Conservation (phyloP, 2,888 invertebrate species). For the Zaprionus lineosus region DNA sequence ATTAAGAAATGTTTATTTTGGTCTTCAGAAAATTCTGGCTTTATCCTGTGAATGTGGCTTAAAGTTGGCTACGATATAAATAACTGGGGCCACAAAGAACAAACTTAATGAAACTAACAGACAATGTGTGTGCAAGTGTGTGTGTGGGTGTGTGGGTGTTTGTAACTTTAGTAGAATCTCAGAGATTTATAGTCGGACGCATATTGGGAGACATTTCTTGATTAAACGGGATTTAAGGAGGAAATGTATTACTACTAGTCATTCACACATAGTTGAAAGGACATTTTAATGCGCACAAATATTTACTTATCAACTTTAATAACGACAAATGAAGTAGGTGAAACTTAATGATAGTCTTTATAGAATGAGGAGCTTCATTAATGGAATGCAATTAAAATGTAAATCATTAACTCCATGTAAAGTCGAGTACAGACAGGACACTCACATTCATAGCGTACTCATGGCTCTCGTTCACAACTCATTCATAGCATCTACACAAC, state of each 20-base stretch:
- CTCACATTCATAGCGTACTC: not conserved
- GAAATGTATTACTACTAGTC: not conserved
- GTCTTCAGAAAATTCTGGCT: slow-evolving; percentile 1
- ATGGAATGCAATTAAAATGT: not conserved
- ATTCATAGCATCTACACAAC: not conserved
- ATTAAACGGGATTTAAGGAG: not conserved
- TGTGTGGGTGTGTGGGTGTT: too few species aligned
- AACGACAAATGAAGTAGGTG: too few species aligned
- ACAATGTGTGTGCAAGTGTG: too few species aligned
- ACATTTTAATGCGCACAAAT: too few species aligned
- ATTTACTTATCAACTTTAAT: too few species aligned
- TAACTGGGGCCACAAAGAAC: not conserved
- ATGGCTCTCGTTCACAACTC: not conserved
- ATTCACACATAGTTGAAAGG: not conserved
- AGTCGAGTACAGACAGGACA: not conserved
- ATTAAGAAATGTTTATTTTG: slow-evolving; percentile 35
- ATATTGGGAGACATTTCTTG: not conserved
- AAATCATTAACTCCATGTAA: slow-evolving; percentile 17
- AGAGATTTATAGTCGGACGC: not conserved
- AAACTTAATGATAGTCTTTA: too few species aligned
- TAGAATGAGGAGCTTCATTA: too few species aligned
- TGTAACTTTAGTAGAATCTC: not conserved
- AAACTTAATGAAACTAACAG: slow-evolving; percentile 1
- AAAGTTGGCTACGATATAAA: not conserved
- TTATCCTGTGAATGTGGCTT: not conserved